Percentiles rank a stretch among this genome's conserved stretches.
phyloP scores from a whole-genome alignment of 2,888 invertebrate genomes.

The Drosophila macrospina region DNA sequence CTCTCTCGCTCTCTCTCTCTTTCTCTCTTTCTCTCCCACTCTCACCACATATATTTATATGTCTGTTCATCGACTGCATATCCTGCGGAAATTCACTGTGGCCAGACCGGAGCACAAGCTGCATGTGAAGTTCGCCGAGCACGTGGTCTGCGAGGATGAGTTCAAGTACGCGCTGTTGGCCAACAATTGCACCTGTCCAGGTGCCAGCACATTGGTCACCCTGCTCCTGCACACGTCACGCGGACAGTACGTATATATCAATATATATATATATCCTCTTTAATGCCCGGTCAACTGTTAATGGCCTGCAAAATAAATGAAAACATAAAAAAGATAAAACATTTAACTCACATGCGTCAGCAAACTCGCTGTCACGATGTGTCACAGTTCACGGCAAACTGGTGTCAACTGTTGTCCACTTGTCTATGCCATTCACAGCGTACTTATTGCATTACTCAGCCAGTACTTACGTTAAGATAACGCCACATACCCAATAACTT shows the following conservation, averaged over 20 bases:
- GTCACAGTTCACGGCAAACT: conserved; percentile 32
- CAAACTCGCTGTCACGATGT: conserved; percentile 34
- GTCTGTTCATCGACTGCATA: conserved; percentile 33
- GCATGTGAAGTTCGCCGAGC: conserved; percentile 99
- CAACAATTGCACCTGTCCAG: conserved; percentile 99
- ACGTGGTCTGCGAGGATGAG: conserved; percentile 99
- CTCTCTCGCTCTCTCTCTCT: background rate
- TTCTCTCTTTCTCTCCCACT: background rate
- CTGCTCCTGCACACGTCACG: conserved; percentile 97
- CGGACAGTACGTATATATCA: conserved; percentile 98
- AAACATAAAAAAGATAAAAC: conserved; percentile 5
- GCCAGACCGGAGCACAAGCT: conserved; percentile 97
- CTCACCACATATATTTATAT: background rate
- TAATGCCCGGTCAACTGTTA: conserved; percentile 59
- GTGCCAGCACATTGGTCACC: conserved; percentile 98
- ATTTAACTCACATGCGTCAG: conserved; percentile 57
- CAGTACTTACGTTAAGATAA: background rate
- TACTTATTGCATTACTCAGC: conserved; percentile 8
- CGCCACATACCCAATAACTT: conserved; percentile 7
- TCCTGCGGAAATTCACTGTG: conserved; percentile 57
- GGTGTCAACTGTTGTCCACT: conserved; percentile 24
- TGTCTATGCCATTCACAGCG: conserved; percentile 6
- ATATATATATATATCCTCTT: conserved; percentile 9
- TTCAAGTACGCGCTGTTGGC: conserved; percentile 99
- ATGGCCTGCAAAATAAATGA: conserved; percentile 21